Conservation (phyloP, 2,113 vertebrate genomes). For the Neopipo cinnamomea region DNA sequence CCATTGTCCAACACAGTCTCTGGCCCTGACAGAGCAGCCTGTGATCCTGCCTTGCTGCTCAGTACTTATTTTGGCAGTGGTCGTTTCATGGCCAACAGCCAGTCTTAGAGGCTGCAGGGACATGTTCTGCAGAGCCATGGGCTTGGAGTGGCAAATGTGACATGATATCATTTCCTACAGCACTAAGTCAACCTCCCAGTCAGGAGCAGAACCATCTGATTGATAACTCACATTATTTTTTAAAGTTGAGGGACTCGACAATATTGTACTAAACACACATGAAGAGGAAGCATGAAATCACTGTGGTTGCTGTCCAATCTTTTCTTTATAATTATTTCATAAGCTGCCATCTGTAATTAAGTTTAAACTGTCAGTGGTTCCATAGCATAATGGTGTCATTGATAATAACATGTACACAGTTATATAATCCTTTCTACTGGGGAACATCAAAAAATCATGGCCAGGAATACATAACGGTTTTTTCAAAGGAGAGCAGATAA, state of each 20-base stretch:
- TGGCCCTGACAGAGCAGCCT: background rate
- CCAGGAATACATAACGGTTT: background rate
- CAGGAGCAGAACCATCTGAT: background rate
- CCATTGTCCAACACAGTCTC: background rate
- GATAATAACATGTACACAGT: conserved; percentile 1
- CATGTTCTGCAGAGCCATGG: background rate
- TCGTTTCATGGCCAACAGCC: background rate
- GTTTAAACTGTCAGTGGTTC: conserved; percentile 36
- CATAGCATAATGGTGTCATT: conserved; percentile 12
- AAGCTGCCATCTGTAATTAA: conserved; percentile 46
- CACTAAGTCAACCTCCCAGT: background rate
- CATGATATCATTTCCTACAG: accelerated
- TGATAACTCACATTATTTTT: background rate
- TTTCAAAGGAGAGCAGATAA: background rate
- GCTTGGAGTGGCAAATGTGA: background rate
- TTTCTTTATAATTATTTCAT: conserved; percentile 57
- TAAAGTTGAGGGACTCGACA: background rate
- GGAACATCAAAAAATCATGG: conserved; percentile 21
- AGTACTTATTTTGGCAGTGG: background rate
- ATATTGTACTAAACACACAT: background rate
- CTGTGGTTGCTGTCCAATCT: conserved; percentile 8
- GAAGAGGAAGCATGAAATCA: conserved; percentile 11
- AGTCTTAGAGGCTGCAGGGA: background rate
- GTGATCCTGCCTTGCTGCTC: background rate
- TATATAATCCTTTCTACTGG: conserved; percentile 27